These are phyloP conservation scores for Entelurus aequoreus DNA, from an alignment of 2,113 vertebrate species.

Conservation along the genomic window DNA sequence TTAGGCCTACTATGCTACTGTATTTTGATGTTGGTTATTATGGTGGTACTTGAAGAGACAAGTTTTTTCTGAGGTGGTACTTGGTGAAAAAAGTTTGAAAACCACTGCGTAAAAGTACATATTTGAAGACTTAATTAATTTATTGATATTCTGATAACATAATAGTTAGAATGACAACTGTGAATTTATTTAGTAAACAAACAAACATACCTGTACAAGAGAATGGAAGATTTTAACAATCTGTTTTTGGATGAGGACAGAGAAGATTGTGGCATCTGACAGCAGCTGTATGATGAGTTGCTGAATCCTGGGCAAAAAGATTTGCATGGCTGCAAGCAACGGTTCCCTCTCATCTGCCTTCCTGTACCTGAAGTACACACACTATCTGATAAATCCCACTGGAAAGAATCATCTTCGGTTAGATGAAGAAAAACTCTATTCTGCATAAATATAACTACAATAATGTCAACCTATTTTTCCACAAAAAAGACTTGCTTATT, in stretches of 20 bases:
- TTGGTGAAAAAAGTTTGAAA: too few species aligned
- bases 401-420: background rate
- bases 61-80: too few species aligned
- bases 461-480: background rate
- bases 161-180: too few species aligned
- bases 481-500: background rate
- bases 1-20: too few species aligned
- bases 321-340: constrained; percentile 91
- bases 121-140: too few species aligned
- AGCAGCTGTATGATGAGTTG: constrained; percentile 88
- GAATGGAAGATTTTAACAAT: constrained; percentile 97
- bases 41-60: too few species aligned
- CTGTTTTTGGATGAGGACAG: constrained; percentile 94
- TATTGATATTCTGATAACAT: too few species aligned
- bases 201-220: constrained; percentile 84
- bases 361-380: constrained; percentile 76
- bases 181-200: background rate
- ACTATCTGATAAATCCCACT: background rate
- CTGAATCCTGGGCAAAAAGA: constrained; percentile 91
- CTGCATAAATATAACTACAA: background rate
- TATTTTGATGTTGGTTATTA: too few species aligned
- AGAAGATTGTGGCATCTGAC: constrained; percentile 83
- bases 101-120: too few species aligned
- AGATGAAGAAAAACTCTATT: background rate
- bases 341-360: constrained; percentile 92